Base-by-base conservation (phyloP, 1,140 invertebrate genomes). In the Drosophila mayri region DNA sequence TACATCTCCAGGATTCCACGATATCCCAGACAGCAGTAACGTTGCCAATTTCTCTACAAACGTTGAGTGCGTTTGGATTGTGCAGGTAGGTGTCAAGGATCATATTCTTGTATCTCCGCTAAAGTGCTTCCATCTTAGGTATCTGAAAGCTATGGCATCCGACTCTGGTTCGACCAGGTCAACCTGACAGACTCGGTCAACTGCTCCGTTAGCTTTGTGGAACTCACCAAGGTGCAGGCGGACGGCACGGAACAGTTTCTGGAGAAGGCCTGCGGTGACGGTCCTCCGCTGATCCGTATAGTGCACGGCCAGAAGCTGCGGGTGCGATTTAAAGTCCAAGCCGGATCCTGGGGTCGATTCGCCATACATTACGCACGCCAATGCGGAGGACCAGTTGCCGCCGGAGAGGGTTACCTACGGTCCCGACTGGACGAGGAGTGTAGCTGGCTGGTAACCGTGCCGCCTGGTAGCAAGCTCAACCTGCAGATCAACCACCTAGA, bases 1-100 rank as follows among this genome's bases (percentile, higher is more conserved):
- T 76, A 94, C 94, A 25, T 97, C 97, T 6, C 97, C 97, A 12
- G 95, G 96, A 79, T 98, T 97, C 93, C 97, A 97, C 18, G 93
- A 95, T 37, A 22, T 18, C 46, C 32, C 22, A 40, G 60, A 37
- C 10, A 52, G 41, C 38, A 66, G 28, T 28, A 30, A 32, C 18
- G 32, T 58, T 1, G 30, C 38, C 63, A 85, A 94, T 8, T 97
- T 96, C 85, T 81, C 93, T 35, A 91, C 94, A n/a, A 94, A 95
- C 75, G 93, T 95, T 1, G 95, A 96, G 82, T 98, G 97, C 90
- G 94, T 94, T 54, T 98, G 97, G 95, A 95, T 94, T 70, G 96
- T 99, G 61, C 93, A 94, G 9, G 95, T 74, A 30, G 14, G 61
- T 44, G 11, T 18, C 7, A 10, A 9, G 18, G 12, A 47, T 11